These are phyloP conservation scores for Anseranas semipalmata DNA, from an alignment of 2,113 vertebrate genomes.

Conservation along the genomic window DNA sequence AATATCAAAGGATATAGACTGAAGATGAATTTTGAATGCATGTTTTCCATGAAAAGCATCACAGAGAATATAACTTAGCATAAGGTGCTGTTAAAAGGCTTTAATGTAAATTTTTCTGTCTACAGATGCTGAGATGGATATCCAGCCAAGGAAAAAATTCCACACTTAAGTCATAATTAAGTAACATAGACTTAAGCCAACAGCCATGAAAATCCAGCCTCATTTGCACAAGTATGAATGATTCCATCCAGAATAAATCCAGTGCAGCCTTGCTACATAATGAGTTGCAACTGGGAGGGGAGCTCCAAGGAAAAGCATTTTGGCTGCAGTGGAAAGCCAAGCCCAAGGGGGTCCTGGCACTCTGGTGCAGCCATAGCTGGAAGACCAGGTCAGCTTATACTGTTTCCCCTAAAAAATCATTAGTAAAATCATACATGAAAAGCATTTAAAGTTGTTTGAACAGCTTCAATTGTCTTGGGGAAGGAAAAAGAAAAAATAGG, in stretches of 20 bases:
- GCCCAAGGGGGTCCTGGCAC: neutral
- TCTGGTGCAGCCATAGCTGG: neutral
- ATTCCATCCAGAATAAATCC: neutral
- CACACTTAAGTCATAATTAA: neutral
- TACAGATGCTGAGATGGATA: neutral
- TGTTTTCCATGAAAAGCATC: neutral
- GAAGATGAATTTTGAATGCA: neutral
- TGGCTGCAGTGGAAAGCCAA: neutral
- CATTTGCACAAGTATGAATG: neutral
- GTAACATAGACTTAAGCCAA: neutral
- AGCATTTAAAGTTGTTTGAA: neutral
- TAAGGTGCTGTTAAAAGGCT: neutral
- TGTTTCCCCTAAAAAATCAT: neutral
- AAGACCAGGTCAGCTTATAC: neutral
- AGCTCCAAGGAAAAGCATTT: neutral
- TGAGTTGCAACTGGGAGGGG: neutral
- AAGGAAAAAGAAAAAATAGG: neutral
- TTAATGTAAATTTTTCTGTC: neutral
- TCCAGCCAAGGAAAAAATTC: neutral
- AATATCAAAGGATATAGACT: neutral
- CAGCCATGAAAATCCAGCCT: neutral
- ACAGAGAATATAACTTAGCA: neutral
- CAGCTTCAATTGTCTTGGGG: neutral
- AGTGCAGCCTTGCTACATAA: neutral
- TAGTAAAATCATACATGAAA: neutral